Conservation (phyloP, 1,140 invertebrate species). For the Philotrypesis tridentata region DNA sequence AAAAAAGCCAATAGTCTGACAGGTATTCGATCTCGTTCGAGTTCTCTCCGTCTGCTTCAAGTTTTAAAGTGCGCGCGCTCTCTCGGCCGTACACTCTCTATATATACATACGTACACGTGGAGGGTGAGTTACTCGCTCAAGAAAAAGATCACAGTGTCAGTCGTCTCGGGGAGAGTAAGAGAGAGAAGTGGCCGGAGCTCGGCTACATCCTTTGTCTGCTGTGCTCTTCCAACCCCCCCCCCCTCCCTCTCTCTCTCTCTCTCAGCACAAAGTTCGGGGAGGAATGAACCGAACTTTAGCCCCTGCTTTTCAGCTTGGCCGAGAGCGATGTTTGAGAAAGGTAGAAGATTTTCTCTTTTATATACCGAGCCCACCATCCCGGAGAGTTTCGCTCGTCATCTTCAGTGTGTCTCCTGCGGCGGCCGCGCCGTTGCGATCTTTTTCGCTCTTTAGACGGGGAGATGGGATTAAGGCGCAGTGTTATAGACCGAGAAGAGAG, state of each 20-base stretch:
- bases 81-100: neutral
- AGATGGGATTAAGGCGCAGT: neutral
- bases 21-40: slow-evolving; percentile 31
- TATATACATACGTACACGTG: no score
- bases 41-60: neutral
- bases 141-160: slow-evolving; percentile 24
- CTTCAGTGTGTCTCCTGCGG: neutral
- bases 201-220: slow-evolving; percentile 13
- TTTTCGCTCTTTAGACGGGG: neutral
- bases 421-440: no score
- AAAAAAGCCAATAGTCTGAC: slow-evolving; percentile 27
- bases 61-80: neutral
- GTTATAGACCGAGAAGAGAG: neutral
- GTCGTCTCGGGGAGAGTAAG: neutral
- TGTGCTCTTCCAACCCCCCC: no score
- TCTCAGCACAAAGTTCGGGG: neutral
- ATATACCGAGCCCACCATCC: neutral
- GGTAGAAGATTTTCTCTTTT: neutral
- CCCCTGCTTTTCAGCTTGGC: neutral
- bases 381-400: neutral
- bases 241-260: no score
- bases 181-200: slow-evolving; percentile 12
- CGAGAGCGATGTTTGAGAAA: neutral
- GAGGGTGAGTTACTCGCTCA: neutral
- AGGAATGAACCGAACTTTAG: slow-evolving; percentile 16